Evolutionary conservation across 2,113 vertebrate genomes (phyloP).

Genomic region (Dolichotis patagonum): DNA sequence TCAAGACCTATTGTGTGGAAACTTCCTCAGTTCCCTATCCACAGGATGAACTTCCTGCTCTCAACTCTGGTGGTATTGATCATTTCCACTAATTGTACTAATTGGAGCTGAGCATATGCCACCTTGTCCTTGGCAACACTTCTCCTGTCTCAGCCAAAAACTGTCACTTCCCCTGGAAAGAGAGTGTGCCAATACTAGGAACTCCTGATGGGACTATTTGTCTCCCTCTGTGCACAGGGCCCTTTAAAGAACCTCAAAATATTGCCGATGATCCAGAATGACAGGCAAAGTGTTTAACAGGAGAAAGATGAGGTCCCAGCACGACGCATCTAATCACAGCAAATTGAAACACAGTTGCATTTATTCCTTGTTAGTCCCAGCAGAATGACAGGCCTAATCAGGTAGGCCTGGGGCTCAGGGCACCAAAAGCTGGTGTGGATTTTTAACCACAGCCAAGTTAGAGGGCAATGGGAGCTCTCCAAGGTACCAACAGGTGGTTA

Average conservation of each 20-base stretch:
- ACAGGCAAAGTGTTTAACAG: not conserved
- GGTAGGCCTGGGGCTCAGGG: not conserved
- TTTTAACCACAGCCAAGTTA: not conserved
- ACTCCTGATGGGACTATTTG: not conserved
- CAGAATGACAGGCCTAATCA: not conserved
- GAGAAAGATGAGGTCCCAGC: not conserved
- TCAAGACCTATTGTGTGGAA: not conserved
- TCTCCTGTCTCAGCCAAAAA: conserved; percentile 29
- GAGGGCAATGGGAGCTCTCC: conserved; percentile 49
- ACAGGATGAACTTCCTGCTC: conserved; percentile 29
- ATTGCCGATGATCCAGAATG: not conserved
- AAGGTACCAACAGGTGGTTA: not conserved
- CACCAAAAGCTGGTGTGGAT: not conserved
- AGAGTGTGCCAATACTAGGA: not conserved
- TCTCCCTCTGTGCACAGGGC: not conserved
- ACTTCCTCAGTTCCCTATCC: not conserved
- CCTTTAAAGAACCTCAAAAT: conserved; percentile 9
- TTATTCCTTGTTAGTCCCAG: not conserved
- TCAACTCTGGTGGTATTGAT: not conserved
- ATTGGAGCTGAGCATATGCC: conserved; percentile 47
- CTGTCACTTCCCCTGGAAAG: conserved; percentile 42
- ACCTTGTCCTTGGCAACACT: conserved; percentile 49
- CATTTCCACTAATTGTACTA: conserved; percentile 39
- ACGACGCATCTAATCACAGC: not conserved
- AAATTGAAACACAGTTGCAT: not conserved